Percentiles rank a stretch among this genome's conserved stretches.
Evolutionary conservation across 1,140 invertebrate species (phyloP).

Genomic region (Drosophila arawakana): DNA sequence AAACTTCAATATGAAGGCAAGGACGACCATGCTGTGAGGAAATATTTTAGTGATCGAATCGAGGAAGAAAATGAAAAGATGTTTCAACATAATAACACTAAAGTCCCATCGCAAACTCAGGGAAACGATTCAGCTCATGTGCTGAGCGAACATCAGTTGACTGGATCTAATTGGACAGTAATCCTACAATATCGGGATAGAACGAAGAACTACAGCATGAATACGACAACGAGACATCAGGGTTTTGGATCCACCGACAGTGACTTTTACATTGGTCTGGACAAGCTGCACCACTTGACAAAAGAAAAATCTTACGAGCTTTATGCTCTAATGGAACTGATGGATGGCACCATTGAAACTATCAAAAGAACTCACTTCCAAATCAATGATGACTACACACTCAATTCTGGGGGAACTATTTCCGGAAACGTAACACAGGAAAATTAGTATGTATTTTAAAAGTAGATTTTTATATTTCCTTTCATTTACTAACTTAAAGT

Average conservation of each 20-base stretch:
- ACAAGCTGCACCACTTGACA: conserved; percentile 8
- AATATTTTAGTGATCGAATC: too few species aligned
- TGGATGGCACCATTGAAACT: not conserved
- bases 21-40: too few species aligned
- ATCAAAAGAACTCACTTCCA: not conserved
- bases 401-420: not conserved
- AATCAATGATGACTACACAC: not conserved
- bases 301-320: not conserved
- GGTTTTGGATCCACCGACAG: conserved; percentile 1
- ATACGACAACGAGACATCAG: not conserved
- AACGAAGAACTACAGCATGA: conserved; percentile 8
- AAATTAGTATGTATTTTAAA: too few species aligned
- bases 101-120: not conserved
- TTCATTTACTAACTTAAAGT: too few species aligned
- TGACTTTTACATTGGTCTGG: conserved; percentile 10
- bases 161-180: conserved; percentile 6
- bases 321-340: not conserved
- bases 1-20: not conserved
- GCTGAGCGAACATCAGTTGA: not conserved
- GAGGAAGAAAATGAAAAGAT: too few species aligned
- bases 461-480: too few species aligned
- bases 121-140: not conserved
- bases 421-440: too few species aligned
- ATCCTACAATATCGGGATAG: conserved; percentile 6
- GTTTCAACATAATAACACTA: too few species aligned